Evolutionary conservation across 2,888 invertebrate genomes (phyloP), one percentile per base, ranked within the genome.

Genomic region (Drepana falcataria): DNA sequence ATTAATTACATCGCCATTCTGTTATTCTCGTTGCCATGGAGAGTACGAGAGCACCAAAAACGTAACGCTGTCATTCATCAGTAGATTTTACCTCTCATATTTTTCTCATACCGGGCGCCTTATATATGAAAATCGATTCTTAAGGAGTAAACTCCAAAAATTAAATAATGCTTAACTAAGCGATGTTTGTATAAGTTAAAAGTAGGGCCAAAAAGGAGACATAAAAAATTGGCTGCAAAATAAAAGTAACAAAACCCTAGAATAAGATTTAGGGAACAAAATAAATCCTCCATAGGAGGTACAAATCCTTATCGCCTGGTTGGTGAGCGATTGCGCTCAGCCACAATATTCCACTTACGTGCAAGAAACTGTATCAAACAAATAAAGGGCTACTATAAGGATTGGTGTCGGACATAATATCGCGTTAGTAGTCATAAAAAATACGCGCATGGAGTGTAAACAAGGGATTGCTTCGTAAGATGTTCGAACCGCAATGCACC

Each of bases 401-500:
- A 75, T 74, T 77, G 71, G 74, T 73, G 75, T 78, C 66, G 76
- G 79, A 77, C 77, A 73, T 82, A 81, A 85, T 83, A 81, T 81
- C 65, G 68, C 69, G 83, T 85, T 81, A 83, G 81, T 82, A 85
- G 81, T 83, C 83, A 81, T 89, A 88, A 87, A 87, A 87, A 83
- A 78, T 82, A 83, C 78, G 79, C 75, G 82, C 75, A 81, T 81
- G 71, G 77, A 77, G 80, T 85, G 85, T 85, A 85, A 87, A 87
- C 83, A 87, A 79, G 86, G 87, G 85, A 73, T 75, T 75, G 81
- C 80, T 73, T 68, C 51, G 68, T 75, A 66, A 81, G 82, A 83
- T 81, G 75, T 81, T 70, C 72, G 74, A 75, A 79, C 87, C 86
- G 88, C 88, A 88, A 83, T 90, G 90, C 89, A 91, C 88, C 89